Conservation (phyloP, 2,888 invertebrate species). For the Amblyjoppa fuscipennis region DNA sequence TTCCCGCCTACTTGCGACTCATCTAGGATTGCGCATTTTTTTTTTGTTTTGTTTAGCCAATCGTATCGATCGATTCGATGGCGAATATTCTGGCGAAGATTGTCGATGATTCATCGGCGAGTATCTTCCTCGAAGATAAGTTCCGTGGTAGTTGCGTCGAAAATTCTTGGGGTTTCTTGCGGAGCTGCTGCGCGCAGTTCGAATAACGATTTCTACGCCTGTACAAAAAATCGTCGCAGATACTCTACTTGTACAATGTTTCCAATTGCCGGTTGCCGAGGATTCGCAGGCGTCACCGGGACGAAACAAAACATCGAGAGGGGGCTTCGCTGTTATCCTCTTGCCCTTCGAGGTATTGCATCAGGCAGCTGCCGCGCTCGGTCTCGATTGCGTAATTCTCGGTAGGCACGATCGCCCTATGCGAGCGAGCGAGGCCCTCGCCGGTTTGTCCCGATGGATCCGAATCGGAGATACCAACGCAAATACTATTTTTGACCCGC, state of each 20-base stretch:
- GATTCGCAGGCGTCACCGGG: slow-evolving; percentile 19
- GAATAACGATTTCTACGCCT: background rate
- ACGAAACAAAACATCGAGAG: slow-evolving; percentile 10
- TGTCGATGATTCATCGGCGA: background rate
- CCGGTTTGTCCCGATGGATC: slow-evolving; percentile 3
- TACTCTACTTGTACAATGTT: background rate
- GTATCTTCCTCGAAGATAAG: background rate
- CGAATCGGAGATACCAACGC: slow-evolving; percentile 18
- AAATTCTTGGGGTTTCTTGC: background rate
- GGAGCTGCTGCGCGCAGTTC: background rate
- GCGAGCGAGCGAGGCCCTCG: slow-evolving; percentile 4
- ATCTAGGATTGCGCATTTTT: background rate
- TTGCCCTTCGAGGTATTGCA: slow-evolving; percentile 62
- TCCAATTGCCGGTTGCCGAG: slow-evolving; percentile 7
- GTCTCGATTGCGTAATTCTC: slow-evolving; percentile 59
- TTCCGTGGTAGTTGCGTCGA: background rate
- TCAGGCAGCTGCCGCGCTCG: slow-evolving; percentile 59
- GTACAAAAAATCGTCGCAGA: background rate
- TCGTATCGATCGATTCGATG: background rate
- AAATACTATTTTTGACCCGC: slow-evolving; percentile 28
- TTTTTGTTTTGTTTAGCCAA: background rate
- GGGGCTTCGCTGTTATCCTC: slow-evolving; percentile 42
- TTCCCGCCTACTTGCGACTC: background rate
- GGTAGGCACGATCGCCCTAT: slow-evolving; percentile 29
- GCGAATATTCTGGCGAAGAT: background rate